phyloP scores from a whole-genome alignment of 2,888 invertebrate genomes.

The Hydrotaea cyrtoneurina region DNA sequence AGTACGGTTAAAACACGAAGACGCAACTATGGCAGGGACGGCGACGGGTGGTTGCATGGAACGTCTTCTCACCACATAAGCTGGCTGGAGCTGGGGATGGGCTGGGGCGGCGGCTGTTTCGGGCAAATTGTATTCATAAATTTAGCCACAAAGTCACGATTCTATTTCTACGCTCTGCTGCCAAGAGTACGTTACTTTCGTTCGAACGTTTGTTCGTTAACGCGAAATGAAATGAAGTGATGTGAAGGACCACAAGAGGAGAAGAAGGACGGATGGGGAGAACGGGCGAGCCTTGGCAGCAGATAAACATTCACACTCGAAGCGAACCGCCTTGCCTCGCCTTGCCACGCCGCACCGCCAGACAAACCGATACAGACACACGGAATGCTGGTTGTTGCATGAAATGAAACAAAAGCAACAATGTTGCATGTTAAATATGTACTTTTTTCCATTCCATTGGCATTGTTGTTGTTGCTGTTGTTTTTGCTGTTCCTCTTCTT shows the following conservation, averaged over 20 bases:
- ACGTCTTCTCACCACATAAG: constrained; percentile 15
- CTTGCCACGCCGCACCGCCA: neutral
- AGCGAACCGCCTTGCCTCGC: no score
- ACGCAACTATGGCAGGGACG: neutral
- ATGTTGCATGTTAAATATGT: constrained; percentile 61
- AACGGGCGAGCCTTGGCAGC: neutral
- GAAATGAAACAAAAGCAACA: constrained; percentile 54
- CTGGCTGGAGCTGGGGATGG: neutral
- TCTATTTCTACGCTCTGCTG: constrained; percentile 37
- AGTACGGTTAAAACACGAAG: constrained; percentile 26
- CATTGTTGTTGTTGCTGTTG: neutral
- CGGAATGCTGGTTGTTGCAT: constrained; percentile 42
- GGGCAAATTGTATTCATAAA: constrained; percentile 52
- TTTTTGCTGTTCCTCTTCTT: constrained; percentile 9
- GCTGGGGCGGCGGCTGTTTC: constrained; percentile 1
- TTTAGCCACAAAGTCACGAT: constrained; percentile 63
- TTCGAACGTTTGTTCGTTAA: constrained; percentile 3
- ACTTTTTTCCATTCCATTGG: neutral
- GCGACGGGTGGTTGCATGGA: neutral
- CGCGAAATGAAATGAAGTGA: constrained; percentile 12
- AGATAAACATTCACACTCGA: constrained; percentile 24
- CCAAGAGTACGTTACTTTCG: constrained; percentile 39
- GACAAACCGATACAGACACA: neutral
- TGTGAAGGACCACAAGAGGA: neutral
- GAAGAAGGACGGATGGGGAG: neutral